These are phyloP conservation scores for Trachymyrmex septentrionalis DNA, from an alignment of 1,140 invertebrate species.

Conservation along the genomic window DNA sequence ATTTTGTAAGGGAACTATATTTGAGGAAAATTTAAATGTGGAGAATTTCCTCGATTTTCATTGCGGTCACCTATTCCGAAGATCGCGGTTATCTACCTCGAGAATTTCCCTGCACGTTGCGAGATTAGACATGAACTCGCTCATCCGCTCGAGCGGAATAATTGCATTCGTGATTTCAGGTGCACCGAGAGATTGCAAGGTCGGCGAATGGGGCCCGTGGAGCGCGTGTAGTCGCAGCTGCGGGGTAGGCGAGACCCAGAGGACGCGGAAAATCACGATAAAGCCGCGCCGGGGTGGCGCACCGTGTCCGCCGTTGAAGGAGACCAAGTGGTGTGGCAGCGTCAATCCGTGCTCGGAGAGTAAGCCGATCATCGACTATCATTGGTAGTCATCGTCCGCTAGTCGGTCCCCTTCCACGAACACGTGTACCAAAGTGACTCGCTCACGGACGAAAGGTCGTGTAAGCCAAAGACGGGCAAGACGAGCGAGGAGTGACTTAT, in stretches of 20 bases:
- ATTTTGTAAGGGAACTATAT: background rate
- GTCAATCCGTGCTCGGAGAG: slow-evolving; percentile 88
- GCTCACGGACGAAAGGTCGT: slow-evolving; percentile 41
- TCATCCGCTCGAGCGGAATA: slow-evolving; percentile 49
- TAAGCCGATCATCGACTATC: slow-evolving; percentile 76
- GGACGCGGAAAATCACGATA: slow-evolving; percentile 91
- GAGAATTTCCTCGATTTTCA: background rate
- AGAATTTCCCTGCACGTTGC: slow-evolving; percentile 40
- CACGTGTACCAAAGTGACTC: slow-evolving; percentile 61
- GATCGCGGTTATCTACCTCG: slow-evolving; percentile 26
- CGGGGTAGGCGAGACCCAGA: slow-evolving; percentile 94
- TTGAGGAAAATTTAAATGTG: slow-evolving; percentile 10
- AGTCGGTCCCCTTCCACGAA: slow-evolving; percentile 26
- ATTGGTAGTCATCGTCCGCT: slow-evolving; percentile 78
- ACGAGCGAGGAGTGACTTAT: slow-evolving; percentile 34
- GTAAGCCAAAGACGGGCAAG: background rate
- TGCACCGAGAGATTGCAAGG: slow-evolving; percentile 91
- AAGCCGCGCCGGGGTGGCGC: slow-evolving; percentile 92
- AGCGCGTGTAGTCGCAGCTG: slow-evolving; percentile 94
- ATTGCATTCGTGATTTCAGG: slow-evolving; percentile 82
- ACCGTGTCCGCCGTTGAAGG: slow-evolving; percentile 92
- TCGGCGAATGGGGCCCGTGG: slow-evolving; percentile 96
- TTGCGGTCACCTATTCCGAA: slow-evolving; percentile 23
- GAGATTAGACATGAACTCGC: slow-evolving; percentile 42
- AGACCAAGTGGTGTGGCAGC: slow-evolving; percentile 95